phyloP scores from a whole-genome alignment of 2,888 invertebrate genomes.

The Rapana venosa region DNA sequence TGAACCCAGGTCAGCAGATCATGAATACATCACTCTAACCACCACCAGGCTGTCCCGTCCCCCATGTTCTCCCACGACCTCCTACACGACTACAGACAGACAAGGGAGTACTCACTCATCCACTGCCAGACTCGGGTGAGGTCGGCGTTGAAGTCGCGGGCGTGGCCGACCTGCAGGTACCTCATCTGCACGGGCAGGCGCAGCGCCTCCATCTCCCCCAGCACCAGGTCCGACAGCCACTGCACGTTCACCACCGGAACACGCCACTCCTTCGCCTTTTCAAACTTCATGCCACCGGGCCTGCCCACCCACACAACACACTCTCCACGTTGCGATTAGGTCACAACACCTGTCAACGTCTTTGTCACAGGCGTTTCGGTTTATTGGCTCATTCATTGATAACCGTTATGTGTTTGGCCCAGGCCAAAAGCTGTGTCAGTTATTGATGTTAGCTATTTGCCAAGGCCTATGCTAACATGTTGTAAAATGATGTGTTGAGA shows the following conservation, averaged over 20 bases:
- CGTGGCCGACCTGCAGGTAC: conserved; percentile 91
- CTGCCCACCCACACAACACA: conserved; percentile 78
- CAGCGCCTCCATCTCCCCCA: conserved; percentile 90
- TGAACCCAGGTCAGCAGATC: too few relatives aligned
- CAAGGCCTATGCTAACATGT: too few relatives aligned
- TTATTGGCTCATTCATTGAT: too few relatives aligned
- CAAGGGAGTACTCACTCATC: conserved; percentile 86
- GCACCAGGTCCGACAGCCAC: conserved; percentile 94
- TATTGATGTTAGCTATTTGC: too few relatives aligned
- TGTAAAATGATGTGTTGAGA: too few relatives aligned
- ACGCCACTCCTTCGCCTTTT: conserved; percentile 94
- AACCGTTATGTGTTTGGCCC: too few relatives aligned
- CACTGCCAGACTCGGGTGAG: conserved; percentile 87
- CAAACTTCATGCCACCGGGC: conserved; percentile 91
- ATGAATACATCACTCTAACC: too few relatives aligned
- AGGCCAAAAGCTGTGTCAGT: too few relatives aligned
- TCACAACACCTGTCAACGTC: too few relatives aligned
- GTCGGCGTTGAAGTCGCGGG: conserved; percentile 80
- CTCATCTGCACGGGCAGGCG: conserved; percentile 78
- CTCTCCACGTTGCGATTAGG: neutral
- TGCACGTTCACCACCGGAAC: conserved; percentile 94
- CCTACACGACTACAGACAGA: too few relatives aligned
- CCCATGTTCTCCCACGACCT: too few relatives aligned
- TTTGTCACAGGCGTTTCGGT: neutral
- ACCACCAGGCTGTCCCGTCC: too few relatives aligned